Evolutionary conservation across 2,113 vertebrate species (phyloP).

Genomic region (Gallinago media): DNA sequence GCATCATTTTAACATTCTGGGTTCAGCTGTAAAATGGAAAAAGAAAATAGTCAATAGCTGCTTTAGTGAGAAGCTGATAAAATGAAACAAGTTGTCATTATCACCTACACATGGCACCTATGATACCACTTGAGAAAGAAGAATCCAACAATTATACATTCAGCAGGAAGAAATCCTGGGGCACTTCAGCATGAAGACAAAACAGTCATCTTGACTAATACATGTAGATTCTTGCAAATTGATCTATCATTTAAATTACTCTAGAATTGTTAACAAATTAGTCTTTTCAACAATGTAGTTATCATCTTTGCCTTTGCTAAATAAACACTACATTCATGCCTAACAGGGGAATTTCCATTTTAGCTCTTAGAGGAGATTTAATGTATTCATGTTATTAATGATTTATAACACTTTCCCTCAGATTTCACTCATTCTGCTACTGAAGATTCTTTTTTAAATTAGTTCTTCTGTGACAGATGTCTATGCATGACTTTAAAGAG

Average conservation of each 20-base stretch:
- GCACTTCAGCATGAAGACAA: neutral
- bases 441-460: neutral
- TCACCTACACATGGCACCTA: neutral
- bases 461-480: neutral
- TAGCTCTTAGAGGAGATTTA: neutral
- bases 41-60: neutral
- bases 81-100: neutral
- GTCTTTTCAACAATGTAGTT: neutral
- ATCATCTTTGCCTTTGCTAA: conserved; percentile 10
- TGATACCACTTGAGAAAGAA: neutral
- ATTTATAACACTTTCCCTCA: conserved; percentile 15
- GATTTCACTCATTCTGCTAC: neutral
- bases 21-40: neutral
- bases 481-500: neutral
- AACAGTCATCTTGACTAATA: neutral
- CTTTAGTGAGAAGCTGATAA: neutral
- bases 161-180: neutral
- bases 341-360: neutral
- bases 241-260: neutral
- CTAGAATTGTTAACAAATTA: conserved; percentile 21
- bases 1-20: neutral
- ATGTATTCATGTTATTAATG: neutral
- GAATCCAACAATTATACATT: neutral
- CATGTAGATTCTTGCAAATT: neutral
- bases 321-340: neutral